Evolutionary conservation across 2,888 invertebrate species (phyloP), one percentile per base, ranked within the genome.

Genomic region (Epirrhoe tristata): DNA sequence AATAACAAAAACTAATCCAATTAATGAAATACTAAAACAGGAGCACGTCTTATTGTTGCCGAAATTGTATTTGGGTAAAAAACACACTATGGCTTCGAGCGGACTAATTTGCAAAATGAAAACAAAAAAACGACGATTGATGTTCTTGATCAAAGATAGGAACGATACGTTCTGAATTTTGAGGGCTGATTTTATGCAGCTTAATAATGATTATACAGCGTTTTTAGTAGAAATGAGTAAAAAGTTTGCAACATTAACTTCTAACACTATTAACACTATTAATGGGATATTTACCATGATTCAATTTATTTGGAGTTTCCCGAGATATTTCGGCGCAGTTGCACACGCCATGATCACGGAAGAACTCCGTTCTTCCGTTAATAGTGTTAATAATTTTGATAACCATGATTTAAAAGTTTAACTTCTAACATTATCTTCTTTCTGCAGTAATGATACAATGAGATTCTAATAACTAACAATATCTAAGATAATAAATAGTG

Each of bases 401-500:
- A n/a, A n/a, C n/a, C n/a, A n/a, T n/a, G n/a, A n/a, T n/a, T n/a
- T n/a, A n/a, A n/a, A n/a, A n/a, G n/a, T n/a, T n/a, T n/a, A n/a
- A n/a, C n/a, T n/a, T n/a, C n/a, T n/a, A n/a, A n/a, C n/a, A n/a
- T n/a, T n/a, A n/a, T n/a, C n/a, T n/a, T n/a, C n/a, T n/a, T n/a
- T n/a, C n/a, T n/a, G n/a, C n/a, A n/a, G n/a, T n/a, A 60, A 46
- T 66, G 32, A 53, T 62, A 55, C 51, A 58, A 59, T 59, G 51
- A 65, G 39, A 39, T 59, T 59, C 51, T 59, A 52, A 52, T 70
- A 72, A 70, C 61, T 69, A 71, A 71, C 70, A 73, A 75, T 72
- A 71, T 72, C 73, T 69, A 71, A 75, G 70, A 74, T 73, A 81
- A 78, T 78, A 77, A 73, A 74, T 74, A 73, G 73, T 72, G 66